These are phyloP conservation scores for Cliona cf. orientalis DNA, from an alignment of 37 sponge, comb jelly and placozoan species.

Conservation along the genomic window DNA sequence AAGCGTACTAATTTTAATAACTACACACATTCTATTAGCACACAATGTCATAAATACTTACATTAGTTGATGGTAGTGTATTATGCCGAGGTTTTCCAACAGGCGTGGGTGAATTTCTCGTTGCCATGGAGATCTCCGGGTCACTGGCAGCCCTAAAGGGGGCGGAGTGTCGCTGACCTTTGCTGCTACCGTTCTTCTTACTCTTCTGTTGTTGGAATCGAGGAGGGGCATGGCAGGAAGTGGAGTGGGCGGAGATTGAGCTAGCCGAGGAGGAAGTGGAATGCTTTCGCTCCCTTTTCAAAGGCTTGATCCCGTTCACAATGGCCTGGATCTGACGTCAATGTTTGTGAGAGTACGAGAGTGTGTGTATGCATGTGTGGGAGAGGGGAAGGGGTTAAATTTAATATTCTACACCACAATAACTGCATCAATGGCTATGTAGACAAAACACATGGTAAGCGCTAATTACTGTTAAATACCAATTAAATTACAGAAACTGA, in stretches of 20 bases:
- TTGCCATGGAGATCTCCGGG: background rate
- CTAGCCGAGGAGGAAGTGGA: constrained; percentile 34
- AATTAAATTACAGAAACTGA: background rate
- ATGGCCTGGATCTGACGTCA: constrained; percentile 11
- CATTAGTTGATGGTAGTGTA: too few species aligned
- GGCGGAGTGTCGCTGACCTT: background rate
- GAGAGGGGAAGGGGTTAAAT: background rate
- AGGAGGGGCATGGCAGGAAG: background rate
- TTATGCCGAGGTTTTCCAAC: too few species aligned
- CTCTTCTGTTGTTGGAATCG: background rate
- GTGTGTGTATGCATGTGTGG: background rate
- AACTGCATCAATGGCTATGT: background rate
- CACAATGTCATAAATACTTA: too few species aligned
- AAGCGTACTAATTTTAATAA: too few species aligned
- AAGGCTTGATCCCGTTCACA: background rate
- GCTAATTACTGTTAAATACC: background rate
- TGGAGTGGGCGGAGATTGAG: constrained; percentile 13
- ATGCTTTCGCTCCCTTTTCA: constrained; percentile 23
- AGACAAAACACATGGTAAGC: too few species aligned
- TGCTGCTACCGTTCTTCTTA: too few species aligned
- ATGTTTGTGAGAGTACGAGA: background rate
- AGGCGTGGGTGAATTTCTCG: background rate
- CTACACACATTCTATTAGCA: too few species aligned
- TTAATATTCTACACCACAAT: background rate
- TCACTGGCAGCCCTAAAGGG: background rate